phyloP scores from a whole-genome alignment of 2,113 vertebrate species.

The Catharus minimus region DNA sequence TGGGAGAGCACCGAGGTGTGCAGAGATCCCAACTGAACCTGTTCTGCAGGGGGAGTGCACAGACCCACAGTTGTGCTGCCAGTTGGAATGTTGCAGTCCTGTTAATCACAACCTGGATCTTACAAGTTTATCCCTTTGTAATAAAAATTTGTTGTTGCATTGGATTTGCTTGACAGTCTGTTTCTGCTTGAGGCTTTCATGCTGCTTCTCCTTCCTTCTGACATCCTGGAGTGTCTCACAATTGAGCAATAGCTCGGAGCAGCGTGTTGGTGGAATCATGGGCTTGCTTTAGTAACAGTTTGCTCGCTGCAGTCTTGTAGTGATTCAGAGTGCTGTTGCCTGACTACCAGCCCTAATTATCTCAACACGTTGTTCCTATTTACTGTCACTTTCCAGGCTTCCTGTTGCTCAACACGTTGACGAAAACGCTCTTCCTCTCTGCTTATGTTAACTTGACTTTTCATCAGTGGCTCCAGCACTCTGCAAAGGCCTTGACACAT shows the following conservation, averaged over 20 bases:
- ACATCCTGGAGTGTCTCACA: conserved; percentile 29
- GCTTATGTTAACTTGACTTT: conserved; percentile 11
- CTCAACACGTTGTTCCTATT: conserved; percentile 68
- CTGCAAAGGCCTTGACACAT: background rate
- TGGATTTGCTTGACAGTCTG: background rate
- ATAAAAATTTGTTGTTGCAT: background rate
- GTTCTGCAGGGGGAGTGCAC: background rate
- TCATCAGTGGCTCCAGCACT: background rate
- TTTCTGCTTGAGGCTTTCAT: conserved; percentile 26
- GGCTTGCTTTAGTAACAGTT: conserved; percentile 39
- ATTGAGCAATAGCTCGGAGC: conserved; percentile 55
- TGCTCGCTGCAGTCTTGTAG: conserved; percentile 16
- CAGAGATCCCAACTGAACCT: background rate
- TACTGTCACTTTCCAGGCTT: conserved; percentile 67
- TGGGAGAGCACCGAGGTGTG: accelerated
- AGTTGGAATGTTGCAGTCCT: background rate
- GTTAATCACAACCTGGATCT: background rate
- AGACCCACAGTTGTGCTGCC: background rate
- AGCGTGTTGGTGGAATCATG: conserved; percentile 23
- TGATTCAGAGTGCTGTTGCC: conserved; percentile 62
- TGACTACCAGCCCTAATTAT: conserved; percentile 63
- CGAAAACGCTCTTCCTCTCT: conserved; percentile 24
- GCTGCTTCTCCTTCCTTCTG: conserved; percentile 42
- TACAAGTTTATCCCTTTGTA: background rate
- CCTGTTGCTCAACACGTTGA: conserved; percentile 62